Evolutionary conservation across 2,888 invertebrate species (phyloP), one percentile per base, ranked within the genome.

Genomic region (Drosophila cyrtoloma): DNA sequence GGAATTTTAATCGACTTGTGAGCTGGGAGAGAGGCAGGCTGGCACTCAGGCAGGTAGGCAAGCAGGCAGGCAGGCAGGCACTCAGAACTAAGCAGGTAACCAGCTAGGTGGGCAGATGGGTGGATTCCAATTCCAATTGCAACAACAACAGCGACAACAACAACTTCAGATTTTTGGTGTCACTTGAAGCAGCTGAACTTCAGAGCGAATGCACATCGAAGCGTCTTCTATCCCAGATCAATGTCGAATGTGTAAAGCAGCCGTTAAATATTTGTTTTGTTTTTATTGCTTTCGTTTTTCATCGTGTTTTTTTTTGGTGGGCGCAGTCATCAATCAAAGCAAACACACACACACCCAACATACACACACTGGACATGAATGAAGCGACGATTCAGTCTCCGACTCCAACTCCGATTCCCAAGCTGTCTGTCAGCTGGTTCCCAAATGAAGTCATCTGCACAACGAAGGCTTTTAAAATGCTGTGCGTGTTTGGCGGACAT

Each of bases 1-100:
- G 86, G 88, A 87, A 87, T 87, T 87, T 87, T 87, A 87, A 87
- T 87, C 86, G 90, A 87, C 89, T 89, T 68, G 28, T 3, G 66
- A 65, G 75, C 44, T 59, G 50, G 50, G 69, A 68, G 55, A 69
- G 55, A 28, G 33, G 33, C 26, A 6, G 4, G 16, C 12, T 1
- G 4, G 28, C 19, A 51, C 22, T 16, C 5, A 32, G 55, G 16
- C 57, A 35, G 53, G 19, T 64, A 26, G 35, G 39, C 39, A 26
- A 28, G 28, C 28, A 22, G 22, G 22, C 26, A 26, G 26, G 26
- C 26, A 35, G 19, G 30, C 12, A 7, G 7, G 28, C 12, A 51
- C 22, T 35, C 35, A 32, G 57, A 47, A 9, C n/a, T 22, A 16
- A 47, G 28, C 56, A 57, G 57, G n/a, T 57, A 57, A 26, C 44